Percentiles rank a stretch among this genome's conserved stretches.
Evolutionary conservation across 2,797 vertebrate species (phyloP).

Genomic region (Decapterus maruadsi): DNA sequence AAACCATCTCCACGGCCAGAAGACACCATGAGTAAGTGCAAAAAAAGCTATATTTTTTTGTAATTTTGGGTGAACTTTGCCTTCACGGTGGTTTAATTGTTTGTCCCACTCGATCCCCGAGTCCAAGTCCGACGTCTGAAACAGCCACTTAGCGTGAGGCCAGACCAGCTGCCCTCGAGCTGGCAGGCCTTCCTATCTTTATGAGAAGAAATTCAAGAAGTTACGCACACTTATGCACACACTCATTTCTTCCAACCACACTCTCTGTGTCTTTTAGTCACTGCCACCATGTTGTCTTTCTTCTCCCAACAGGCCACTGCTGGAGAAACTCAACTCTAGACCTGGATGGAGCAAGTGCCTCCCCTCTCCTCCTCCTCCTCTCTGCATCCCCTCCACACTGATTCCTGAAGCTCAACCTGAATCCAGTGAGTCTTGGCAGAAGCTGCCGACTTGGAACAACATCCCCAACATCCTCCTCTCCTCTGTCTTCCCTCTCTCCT

Average conservation of each 20-base stretch:
- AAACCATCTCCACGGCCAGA: slow-evolving; percentile 15
- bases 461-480: slow-evolving; percentile 41
- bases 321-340: slow-evolving; percentile 50
- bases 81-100: slow-evolving; percentile 16
- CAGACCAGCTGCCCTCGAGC: slow-evolving; percentile 26
- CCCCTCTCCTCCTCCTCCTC: slow-evolving; percentile 22
- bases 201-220: slow-evolving; percentile 29
- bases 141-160: slow-evolving; percentile 19
- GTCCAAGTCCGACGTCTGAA: slow-evolving; percentile 15
- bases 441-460: slow-evolving; percentile 64
- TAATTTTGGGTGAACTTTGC: slow-evolving; percentile 19
- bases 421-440: slow-evolving; percentile 67
- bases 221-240: slow-evolving; percentile 10
- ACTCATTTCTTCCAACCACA: slow-evolving; percentile 54
- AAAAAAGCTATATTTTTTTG: slow-evolving; percentile 11
- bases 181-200: slow-evolving; percentile 28
- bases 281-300: slow-evolving; percentile 57
- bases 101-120: slow-evolving; percentile 5
- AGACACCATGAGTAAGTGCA: not conserved
- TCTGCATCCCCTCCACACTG: slow-evolving; percentile 50
- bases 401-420: slow-evolving; percentile 67
- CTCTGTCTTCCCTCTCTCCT: slow-evolving; percentile 61
- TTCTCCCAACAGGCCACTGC: slow-evolving; percentile 57
- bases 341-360: slow-evolving; percentile 61
- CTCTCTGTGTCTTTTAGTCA: slow-evolving; percentile 46